Evolutionary conservation across 2,797 vertebrate species (phyloP).

Genomic region (Macrochelys suwanniensis): DNA sequence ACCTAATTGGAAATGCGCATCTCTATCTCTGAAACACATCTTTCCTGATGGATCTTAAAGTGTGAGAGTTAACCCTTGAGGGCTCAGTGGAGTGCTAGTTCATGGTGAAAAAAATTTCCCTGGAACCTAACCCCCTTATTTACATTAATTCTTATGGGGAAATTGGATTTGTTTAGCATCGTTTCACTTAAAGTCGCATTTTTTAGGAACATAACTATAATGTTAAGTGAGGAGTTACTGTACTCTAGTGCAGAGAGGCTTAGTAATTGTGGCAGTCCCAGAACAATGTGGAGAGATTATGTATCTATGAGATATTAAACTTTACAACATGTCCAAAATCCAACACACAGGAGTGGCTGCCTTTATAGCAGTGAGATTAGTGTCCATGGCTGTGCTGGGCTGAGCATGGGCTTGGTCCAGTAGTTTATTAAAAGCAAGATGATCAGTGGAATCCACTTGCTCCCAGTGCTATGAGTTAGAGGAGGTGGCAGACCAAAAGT

Average conservation of each 20-base stretch:
- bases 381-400: neutral
- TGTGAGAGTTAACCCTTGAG: no score
- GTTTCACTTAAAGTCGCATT: no score
- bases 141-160: no score
- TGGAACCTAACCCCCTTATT: no score
- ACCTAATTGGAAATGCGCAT: no score
- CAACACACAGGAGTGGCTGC: neutral
- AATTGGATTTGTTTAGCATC: no score
- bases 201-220: no score
- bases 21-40: no score
- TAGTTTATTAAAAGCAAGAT: neutral
- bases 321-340: neutral
- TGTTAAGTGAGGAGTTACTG: no score
- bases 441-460: neutral
- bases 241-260: neutral
- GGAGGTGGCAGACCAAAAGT: neutral
- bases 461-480: neutral
- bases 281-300: neutral
- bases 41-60: no score
- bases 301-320: neutral
- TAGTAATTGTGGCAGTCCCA: neutral
- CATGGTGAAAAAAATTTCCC: no score
- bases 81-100: no score
- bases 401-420: neutral
- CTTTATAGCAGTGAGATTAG: neutral